phyloP scores from a whole-genome alignment of 2,797 vertebrate genomes.

The Dipus sagitta region DNA sequence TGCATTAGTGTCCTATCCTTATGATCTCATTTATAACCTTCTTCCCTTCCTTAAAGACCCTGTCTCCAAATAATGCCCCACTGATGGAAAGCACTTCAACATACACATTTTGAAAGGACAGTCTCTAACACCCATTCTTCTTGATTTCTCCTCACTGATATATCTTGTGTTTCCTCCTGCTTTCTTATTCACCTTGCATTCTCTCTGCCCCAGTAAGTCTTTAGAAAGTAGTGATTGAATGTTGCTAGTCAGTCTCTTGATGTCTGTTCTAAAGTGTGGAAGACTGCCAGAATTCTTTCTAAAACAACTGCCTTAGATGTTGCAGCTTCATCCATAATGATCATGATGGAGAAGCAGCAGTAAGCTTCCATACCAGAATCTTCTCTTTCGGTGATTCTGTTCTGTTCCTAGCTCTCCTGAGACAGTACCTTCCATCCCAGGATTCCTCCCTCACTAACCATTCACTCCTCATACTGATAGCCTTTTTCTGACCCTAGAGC shows the following conservation, averaged over 20 bases:
- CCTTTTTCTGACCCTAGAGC: background rate
- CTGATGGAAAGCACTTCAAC: background rate
- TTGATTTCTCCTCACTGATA: background rate
- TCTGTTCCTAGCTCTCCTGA: background rate
- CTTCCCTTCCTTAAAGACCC: background rate
- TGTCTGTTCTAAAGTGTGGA: background rate
- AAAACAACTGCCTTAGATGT: background rate
- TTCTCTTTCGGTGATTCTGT: background rate
- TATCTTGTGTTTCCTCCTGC: background rate
- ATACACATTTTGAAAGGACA: background rate
- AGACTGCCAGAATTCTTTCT: background rate
- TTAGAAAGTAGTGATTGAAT: background rate
- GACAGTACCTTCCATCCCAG: background rate
- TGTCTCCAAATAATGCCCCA: background rate
- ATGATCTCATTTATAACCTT: background rate
- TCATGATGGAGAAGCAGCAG: background rate
- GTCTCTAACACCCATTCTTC: background rate
- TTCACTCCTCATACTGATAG: background rate
- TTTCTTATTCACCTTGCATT: too few species aligned
- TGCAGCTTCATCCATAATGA: background rate
- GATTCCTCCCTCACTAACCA: fast-evolving
- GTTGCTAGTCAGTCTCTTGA: background rate
- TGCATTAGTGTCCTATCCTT: background rate
- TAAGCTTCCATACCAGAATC: background rate
- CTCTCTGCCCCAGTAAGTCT: background rate